These are phyloP conservation scores for Petaurus breviceps DNA, from an alignment of 2,113 vertebrate species.

Conservation along the genomic window DNA sequence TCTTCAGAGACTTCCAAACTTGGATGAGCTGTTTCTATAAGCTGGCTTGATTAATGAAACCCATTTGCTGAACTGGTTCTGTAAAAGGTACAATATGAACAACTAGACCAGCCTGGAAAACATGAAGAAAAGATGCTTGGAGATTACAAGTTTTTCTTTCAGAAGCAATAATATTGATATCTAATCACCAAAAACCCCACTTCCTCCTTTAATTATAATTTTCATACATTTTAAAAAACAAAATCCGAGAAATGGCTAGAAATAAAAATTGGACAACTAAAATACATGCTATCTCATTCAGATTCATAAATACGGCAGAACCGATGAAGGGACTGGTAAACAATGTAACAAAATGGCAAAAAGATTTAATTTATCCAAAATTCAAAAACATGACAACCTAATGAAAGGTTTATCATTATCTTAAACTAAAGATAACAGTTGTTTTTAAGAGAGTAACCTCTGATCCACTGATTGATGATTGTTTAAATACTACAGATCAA, in stretches of 20 bases:
- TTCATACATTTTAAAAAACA: conserved; percentile 29
- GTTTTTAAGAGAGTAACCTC: neutral
- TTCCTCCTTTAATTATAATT: conserved; percentile 15
- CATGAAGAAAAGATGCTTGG: neutral
- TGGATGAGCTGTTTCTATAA: conserved; percentile 53
- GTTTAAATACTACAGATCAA: neutral
- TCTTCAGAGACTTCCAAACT: conserved; percentile 40
- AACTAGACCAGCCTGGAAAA: conserved; percentile 35
- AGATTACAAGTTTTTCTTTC: conserved; percentile 31
- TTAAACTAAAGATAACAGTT: conserved; percentile 20
- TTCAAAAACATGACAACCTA: conserved; percentile 17
- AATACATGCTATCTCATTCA: neutral
- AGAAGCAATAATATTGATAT: conserved; percentile 31
- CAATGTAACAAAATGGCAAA: neutral
- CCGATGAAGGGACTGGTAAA: conserved; percentile 5
- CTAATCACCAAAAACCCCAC: conserved; percentile 8
- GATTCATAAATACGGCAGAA: neutral
- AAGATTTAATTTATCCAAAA: neutral
- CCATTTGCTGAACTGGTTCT: conserved; percentile 54
- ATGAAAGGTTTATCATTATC: neutral
- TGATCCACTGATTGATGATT: neutral
- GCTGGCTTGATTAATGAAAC: conserved; percentile 60
- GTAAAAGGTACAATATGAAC: conserved; percentile 32
- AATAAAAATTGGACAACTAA: conserved; percentile 8
- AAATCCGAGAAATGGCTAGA: neutral